Evolutionary conservation across 2,888 invertebrate species (phyloP).

Genomic region (Tridacna gigas): DNA sequence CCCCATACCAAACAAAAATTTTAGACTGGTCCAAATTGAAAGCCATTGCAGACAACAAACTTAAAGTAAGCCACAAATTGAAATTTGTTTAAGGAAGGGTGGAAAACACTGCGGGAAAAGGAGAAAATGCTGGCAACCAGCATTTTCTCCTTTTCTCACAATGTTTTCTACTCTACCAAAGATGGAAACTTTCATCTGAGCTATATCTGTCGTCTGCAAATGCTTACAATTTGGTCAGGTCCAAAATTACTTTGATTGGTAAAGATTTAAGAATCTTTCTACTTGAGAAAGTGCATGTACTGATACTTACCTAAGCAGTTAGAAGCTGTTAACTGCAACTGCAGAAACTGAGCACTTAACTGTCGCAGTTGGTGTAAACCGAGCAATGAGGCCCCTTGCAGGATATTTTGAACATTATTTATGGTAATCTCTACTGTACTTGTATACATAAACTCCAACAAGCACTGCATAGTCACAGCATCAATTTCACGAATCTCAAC

Average conservation of each 20-base stretch:
- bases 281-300: no score
- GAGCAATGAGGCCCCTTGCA: conserved; percentile 82
- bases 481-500: conserved; percentile 82
- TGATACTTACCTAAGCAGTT: conserved; percentile 81
- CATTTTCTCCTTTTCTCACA: neutral
- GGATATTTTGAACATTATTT: conserved; percentile 81
- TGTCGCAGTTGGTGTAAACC: conserved; percentile 78
- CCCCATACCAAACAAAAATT: no score
- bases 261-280: no score
- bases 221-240: no score
- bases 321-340: conserved; percentile 80
- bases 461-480: conserved; percentile 77
- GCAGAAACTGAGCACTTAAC: conserved; percentile 81
- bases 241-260: no score
- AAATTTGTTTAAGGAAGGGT: no score
- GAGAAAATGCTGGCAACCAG: neutral
- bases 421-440: conserved; percentile 81
- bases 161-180: neutral
- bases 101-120: neutral
- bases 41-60: no score
- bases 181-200: no score
- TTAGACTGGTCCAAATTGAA: no score
- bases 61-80: no score
- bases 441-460: conserved; percentile 83
- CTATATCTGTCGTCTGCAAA: no score